Conservation (phyloP, 2,797 vertebrate species). For the Rhinophrynus dorsalis region DNA sequence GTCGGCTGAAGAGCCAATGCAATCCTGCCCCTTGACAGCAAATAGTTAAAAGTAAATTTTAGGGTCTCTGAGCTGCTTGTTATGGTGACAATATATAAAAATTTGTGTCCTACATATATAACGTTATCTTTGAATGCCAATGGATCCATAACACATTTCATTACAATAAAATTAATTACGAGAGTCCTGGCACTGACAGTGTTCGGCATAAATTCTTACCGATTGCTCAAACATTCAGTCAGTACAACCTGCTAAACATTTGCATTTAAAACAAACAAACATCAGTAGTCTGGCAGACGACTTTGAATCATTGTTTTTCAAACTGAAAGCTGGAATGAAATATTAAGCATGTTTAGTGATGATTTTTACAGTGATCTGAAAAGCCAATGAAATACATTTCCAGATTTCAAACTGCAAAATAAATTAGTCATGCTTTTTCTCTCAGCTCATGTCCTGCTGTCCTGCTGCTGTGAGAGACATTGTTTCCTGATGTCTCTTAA, state of each 20-base stretch:
- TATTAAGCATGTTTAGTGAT: constrained; percentile 29
- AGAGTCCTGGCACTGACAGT: no score
- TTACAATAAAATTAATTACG: no score
- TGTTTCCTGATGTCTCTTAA: constrained; percentile 16
- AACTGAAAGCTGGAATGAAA: constrained; percentile 16
- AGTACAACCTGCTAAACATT: constrained; percentile 4
- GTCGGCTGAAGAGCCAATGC: no score
- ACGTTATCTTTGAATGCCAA: no score
- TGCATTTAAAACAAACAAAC: constrained; percentile 20
- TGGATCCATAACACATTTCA: no score
- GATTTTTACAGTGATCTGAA: constrained; percentile 45
- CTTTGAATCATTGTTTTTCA: constrained; percentile 26
- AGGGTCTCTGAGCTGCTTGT: no score
- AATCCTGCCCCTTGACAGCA: no score
- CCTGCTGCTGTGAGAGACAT: constrained; percentile 39
- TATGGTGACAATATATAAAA: no score
- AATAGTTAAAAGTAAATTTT: no score
- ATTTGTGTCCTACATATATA: no score
- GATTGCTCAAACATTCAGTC: neutral
- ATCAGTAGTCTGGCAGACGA: neutral
- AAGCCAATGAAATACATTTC: constrained; percentile 45
- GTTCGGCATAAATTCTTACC: no score
- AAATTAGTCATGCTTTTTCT: constrained; percentile 25
- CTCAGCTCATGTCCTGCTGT: constrained; percentile 42
- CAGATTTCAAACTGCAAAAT: constrained; percentile 44